These are phyloP conservation scores for Leistus spinibarbis DNA, from an alignment of 2,888 invertebrate genomes.

Conservation along the genomic window DNA sequence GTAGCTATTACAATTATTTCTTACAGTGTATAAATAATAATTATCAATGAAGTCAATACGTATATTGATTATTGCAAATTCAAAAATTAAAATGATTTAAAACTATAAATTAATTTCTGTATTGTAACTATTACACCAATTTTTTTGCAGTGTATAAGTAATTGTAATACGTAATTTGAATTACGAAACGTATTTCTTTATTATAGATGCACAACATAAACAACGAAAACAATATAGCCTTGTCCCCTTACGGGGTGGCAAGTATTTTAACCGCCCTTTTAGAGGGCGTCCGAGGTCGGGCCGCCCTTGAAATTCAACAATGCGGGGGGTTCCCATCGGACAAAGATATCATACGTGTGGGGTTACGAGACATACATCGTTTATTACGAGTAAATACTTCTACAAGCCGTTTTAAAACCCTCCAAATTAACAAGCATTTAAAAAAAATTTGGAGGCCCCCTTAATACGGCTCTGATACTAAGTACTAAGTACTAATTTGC, in stretches of 20 bases:
- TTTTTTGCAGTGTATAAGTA: too few species aligned
- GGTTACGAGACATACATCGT: conserved; percentile 82
- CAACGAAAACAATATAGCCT: conserved; percentile 80
- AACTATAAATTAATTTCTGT: too few species aligned
- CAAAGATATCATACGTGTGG: conserved; percentile 74
- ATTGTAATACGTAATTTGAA: too few species aligned
- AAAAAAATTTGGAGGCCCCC: too few species aligned
- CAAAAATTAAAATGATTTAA: too few species aligned
- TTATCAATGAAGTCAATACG: too few species aligned
- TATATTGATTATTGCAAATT: too few species aligned
- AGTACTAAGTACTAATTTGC: conserved; percentile 11
- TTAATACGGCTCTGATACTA: too few species aligned
- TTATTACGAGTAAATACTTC: conserved; percentile 72
- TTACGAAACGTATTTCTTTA: conserved; percentile 11
- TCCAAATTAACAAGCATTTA: not conserved
- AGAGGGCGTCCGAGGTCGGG: conserved; percentile 77
- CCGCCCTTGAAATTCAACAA: conserved; percentile 73
- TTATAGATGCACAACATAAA: conserved; percentile 70
- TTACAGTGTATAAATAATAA: too few species aligned
- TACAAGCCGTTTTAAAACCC: conserved; percentile 6
- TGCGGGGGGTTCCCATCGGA: conserved; percentile 75
- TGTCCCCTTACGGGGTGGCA: conserved; percentile 82
- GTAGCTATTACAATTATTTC: too few species aligned
- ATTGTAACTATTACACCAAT: too few species aligned
- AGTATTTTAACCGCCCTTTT: conserved; percentile 80